Evolutionary conservation across 2,113 vertebrate species (phyloP).

Genomic region (Ia io): DNA sequence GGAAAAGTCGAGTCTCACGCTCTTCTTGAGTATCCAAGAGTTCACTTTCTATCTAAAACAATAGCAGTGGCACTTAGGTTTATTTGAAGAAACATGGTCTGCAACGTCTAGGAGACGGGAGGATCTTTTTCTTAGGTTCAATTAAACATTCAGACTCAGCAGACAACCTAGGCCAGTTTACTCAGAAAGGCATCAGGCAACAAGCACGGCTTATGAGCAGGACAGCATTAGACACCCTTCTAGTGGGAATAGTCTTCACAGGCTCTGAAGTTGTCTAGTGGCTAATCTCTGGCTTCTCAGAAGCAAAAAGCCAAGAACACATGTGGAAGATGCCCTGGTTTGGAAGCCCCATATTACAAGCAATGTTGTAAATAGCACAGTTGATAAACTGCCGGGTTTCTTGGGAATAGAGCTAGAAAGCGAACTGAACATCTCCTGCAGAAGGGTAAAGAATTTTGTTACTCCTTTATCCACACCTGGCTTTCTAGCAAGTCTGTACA

Average conservation of each 20-base stretch:
- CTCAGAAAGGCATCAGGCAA: neutral
- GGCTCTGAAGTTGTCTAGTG: neutral
- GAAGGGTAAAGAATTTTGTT: neutral
- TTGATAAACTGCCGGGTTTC: neutral
- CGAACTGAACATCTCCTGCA: neutral
- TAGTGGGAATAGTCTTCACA: no score
- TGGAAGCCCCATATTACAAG: neutral
- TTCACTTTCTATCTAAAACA: slow-evolving; percentile 92
- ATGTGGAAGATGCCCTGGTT: neutral
- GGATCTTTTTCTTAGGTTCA: no score
- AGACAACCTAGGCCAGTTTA: neutral
- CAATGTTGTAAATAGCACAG: neutral
- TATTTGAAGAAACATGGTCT: no score
- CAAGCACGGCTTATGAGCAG: neutral
- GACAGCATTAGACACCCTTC: neutral
- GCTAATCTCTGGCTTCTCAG: neutral
- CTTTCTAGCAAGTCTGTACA: neutral
- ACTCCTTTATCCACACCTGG: neutral
- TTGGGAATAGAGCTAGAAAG: neutral
- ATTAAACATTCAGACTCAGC: neutral
- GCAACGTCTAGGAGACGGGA: no score
- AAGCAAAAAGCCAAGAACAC: neutral
- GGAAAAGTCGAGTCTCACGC: slow-evolving; percentile 94
- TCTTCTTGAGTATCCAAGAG: slow-evolving; percentile 87
- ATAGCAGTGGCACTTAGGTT: neutral